Evolutionary conservation across 2,888 invertebrate genomes (phyloP).

Genomic region (Craniophora ligustri): DNA sequence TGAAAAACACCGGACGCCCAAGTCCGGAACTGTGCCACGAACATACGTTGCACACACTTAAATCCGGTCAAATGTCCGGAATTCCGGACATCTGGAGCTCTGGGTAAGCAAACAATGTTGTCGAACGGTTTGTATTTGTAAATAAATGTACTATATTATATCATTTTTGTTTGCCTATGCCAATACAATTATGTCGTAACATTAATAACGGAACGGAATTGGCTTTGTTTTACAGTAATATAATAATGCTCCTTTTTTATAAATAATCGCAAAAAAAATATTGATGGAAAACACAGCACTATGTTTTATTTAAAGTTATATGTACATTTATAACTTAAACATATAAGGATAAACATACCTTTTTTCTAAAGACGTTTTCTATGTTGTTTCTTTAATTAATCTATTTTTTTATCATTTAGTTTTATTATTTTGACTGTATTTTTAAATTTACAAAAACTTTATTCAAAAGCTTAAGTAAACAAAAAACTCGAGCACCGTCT

Average conservation of each 20-base stretch:
- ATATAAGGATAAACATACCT: too few relatives aligned
- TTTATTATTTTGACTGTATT: background rate
- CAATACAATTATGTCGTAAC: too few relatives aligned
- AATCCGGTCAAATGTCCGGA: constrained; percentile 13
- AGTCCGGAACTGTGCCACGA: constrained; percentile 22
- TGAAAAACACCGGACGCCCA: constrained; percentile 20
- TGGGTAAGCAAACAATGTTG: background rate
- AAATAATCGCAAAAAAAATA: too few relatives aligned
- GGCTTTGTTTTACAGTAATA: too few relatives aligned
- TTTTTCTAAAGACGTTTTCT: too few relatives aligned
- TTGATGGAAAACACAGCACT: too few relatives aligned
- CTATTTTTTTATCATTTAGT: background rate
- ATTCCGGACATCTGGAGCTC: background rate
- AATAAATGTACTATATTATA: background rate
- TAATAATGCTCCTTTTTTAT: too few relatives aligned
- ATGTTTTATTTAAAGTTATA: too few relatives aligned
- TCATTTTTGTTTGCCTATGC: too few relatives aligned
- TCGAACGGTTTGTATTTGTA: background rate
- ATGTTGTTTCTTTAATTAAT: too few relatives aligned
- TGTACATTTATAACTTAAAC: too few relatives aligned
- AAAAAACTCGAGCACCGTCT: constrained; percentile 7
- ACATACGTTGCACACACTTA: constrained; percentile 8
- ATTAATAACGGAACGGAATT: too few relatives aligned
- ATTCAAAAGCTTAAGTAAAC: constrained; percentile 2
- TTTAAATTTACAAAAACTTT: background rate